Conservation (phyloP, 2,797 vertebrate genomes). For the Mus caroli region DNA sequence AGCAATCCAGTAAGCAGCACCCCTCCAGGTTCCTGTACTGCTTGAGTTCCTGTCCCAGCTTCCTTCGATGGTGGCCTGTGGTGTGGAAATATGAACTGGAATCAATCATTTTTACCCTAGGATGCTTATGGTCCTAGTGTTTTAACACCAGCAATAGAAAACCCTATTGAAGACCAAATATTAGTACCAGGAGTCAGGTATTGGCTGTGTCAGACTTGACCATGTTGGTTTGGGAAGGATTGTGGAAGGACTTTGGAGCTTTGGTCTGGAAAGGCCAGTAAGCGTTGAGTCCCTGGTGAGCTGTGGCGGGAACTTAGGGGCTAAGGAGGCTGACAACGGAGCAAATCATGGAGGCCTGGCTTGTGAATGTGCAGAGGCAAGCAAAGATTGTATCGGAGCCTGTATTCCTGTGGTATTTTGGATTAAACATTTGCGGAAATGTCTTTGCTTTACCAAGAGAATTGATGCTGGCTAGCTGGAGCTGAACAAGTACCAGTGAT, state of each 20-base stretch:
- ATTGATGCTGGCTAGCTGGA: not conserved
- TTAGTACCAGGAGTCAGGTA: not conserved
- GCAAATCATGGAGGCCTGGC: not conserved
- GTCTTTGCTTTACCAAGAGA: not conserved
- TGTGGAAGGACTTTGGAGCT: not conserved
- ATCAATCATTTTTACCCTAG: not conserved
- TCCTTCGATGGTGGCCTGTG: not conserved
- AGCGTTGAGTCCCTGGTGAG: not conserved
- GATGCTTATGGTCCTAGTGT: not conserved
- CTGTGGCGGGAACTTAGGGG: too few species aligned
- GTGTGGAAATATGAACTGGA: not conserved
- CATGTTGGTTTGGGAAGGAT: not conserved
- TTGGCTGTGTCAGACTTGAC: not conserved
- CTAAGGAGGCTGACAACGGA: not conserved
- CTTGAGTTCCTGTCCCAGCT: not conserved
- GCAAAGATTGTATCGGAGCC: not conserved
- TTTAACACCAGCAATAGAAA: not conserved
- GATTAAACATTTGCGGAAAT: not conserved
- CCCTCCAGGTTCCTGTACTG: not conserved
- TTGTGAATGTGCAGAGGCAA: not conserved
- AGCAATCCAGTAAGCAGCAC: not conserved
- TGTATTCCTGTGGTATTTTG: not conserved
- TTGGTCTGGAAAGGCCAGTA: not conserved
- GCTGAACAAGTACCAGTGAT: not conserved
- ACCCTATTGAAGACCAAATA: not conserved